A percentile compares a stretch with the other conserved stretches of the same genome.
These are phyloP conservation scores for Miniopterus natalensis DNA, from an alignment of 2,113 vertebrate species.

Conservation along the genomic window DNA sequence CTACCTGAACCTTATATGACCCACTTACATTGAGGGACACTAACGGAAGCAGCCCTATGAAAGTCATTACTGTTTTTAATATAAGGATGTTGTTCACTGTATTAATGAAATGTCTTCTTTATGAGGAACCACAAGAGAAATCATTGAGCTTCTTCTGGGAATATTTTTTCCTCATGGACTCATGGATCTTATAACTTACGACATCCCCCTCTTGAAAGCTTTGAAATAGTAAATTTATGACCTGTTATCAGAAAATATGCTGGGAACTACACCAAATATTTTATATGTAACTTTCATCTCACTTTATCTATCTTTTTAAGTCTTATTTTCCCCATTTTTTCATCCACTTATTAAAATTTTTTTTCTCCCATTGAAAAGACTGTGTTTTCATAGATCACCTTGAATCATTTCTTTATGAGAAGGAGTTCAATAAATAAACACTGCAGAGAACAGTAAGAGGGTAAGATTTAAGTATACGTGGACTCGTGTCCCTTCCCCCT, in stretches of 20 bases:
- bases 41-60: background rate
- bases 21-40: background rate
- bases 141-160: background rate
- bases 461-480: background rate
- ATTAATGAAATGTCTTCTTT: background rate
- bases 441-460: background rate
- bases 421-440: background rate
- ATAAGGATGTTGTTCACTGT: background rate
- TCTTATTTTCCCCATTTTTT: constrained; percentile 27
- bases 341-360: background rate
- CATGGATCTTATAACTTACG: background rate
- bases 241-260: background rate
- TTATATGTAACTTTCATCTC: background rate
- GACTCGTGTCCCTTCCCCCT: background rate
- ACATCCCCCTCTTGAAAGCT: background rate
- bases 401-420: constrained; percentile 1
- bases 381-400: background rate
- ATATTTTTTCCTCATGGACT: background rate
- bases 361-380: background rate
- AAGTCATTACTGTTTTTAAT: background rate
- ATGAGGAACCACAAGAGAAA: background rate
- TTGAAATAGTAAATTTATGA: background rate
- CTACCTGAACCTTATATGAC: background rate
- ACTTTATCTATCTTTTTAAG: constrained; percentile 28
- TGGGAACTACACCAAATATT: background rate